Conservation (phyloP, 1,140 invertebrate genomes). For the Musca vetustissima region DNA sequence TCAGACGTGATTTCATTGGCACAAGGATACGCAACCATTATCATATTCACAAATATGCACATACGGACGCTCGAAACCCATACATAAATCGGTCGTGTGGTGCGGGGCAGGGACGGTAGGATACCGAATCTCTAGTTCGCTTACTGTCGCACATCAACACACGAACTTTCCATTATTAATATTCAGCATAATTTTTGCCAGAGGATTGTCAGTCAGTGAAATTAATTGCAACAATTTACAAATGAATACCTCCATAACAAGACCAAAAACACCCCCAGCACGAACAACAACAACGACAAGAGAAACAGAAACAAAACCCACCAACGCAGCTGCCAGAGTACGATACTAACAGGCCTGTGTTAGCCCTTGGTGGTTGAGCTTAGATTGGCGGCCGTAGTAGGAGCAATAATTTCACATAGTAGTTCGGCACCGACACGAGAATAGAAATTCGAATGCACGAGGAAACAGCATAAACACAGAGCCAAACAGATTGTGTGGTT, state of each 20-base stretch:
- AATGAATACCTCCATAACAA: constrained; percentile 19
- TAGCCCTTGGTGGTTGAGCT: no score
- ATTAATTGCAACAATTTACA: constrained; percentile 23
- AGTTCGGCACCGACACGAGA: no score
- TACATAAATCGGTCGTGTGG: neutral
- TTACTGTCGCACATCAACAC: neutral
- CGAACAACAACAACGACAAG: no score
- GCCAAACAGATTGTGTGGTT: neutral
- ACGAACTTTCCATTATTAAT: constrained; percentile 19
- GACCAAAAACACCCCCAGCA: neutral
- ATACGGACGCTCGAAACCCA: neutral
- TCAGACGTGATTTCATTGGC: neutral
- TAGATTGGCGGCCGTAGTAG: no score
- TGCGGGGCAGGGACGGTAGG: neutral
- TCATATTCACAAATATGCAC: no score
- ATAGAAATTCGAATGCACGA: no score
- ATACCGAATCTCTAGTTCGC: neutral
- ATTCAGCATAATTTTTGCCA: constrained; percentile 19
- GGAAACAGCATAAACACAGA: no score
- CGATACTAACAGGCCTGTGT: no score
- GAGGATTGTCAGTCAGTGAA: constrained; percentile 18
- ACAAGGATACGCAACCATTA: neutral
- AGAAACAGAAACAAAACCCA: no score
- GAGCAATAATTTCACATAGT: no score
- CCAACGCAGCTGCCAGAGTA: no score